Evolutionary conservation across 2,797 vertebrate species (phyloP), one percentile per base, ranked within the genome.

Genomic region (Melanotaenia nigrans): DNA sequence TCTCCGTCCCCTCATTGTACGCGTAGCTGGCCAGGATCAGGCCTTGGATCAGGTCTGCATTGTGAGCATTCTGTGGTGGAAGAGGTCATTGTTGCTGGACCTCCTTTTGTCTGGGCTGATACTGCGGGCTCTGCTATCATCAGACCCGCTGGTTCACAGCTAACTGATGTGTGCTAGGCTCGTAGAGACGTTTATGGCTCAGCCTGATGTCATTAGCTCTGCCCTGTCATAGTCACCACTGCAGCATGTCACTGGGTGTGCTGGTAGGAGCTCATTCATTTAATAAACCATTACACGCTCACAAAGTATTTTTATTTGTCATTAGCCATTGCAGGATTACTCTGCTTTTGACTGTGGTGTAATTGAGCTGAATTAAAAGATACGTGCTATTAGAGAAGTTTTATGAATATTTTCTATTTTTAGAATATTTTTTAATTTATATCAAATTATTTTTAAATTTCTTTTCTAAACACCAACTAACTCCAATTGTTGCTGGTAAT

Each of bases 11-110:
- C 35, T 82, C 82, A 61, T 79, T 86, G 87, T 76, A 11, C 54
- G 75, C 85, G 83, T 75, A 67, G 82, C 68, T 74, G 49, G 2
- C 61, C 71, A 38, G 68, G 68, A 73, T 66, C 61, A 42, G 73
- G 73, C 66, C 82, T 71, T 47, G 0, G 74, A 67, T 60, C 13
- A 61, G 0, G 75, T 78, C 83, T 85, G 71, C 74, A 83, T 83
- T 83, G 84, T 86, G 80, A 57, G 69, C 81, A 83, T 88, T 58
- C 73, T 69, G 74, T 53, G 61, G 60, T 71, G 67, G 55, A 58
- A 28, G 55, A 71, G 71, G 70, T 82, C 78, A 61, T 61, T n/a
- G 68, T 65, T 51, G 22, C 42, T 9, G 59, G 64, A 38, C 74
- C 64, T 32, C 22, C 25, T 55, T 63, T 68, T 77, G 57, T 78